These are phyloP conservation scores for Otolemur garnettii DNA, from an alignment of 2,113 vertebrate genomes.

Conservation along the genomic window DNA sequence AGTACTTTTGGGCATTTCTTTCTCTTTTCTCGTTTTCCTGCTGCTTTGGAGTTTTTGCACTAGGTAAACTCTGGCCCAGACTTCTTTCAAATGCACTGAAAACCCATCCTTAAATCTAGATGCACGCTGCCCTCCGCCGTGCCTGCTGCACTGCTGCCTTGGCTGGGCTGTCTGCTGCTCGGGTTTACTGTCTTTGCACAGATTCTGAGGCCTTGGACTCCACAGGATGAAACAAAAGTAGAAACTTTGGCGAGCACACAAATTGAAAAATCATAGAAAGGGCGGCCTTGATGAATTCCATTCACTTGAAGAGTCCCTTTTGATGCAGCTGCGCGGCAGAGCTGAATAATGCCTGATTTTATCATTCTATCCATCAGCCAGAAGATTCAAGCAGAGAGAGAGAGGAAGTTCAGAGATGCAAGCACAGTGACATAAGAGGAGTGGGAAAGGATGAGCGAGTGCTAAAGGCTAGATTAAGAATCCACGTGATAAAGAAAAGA, in stretches of 20 bases:
- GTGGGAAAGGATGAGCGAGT: not conserved
- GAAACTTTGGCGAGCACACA: constrained; percentile 55
- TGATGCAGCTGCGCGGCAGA: constrained; percentile 77
- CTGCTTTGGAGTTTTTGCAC: not conserved
- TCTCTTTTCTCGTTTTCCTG: constrained; percentile 33
- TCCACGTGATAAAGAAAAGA: constrained; percentile 16
- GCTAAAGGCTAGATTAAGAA: constrained; percentile 44
- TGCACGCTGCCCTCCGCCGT: accelerated
- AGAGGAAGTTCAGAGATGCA: constrained; percentile 74
- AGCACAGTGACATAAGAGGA: constrained; percentile 45
- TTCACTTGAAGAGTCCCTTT: constrained; percentile 68
- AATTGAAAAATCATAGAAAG: constrained; percentile 68
- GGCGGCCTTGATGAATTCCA: constrained; percentile 74
- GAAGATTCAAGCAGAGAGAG: constrained; percentile 60
- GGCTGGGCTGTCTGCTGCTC: not conserved
- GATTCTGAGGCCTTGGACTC: not conserved
- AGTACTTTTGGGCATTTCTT: constrained; percentile 62
- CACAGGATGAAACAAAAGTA: constrained; percentile 75
- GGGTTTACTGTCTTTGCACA: constrained; percentile 58
- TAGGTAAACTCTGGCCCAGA: not conserved
- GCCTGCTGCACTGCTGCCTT: not conserved
- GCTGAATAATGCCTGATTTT: constrained; percentile 83
- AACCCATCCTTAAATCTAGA: not conserved
- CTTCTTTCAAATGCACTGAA: not conserved
- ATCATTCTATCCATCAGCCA: constrained; percentile 71